These are phyloP conservation scores for Aquatica leii DNA, from an alignment of 2,888 invertebrate species.

Conservation along the genomic window DNA sequence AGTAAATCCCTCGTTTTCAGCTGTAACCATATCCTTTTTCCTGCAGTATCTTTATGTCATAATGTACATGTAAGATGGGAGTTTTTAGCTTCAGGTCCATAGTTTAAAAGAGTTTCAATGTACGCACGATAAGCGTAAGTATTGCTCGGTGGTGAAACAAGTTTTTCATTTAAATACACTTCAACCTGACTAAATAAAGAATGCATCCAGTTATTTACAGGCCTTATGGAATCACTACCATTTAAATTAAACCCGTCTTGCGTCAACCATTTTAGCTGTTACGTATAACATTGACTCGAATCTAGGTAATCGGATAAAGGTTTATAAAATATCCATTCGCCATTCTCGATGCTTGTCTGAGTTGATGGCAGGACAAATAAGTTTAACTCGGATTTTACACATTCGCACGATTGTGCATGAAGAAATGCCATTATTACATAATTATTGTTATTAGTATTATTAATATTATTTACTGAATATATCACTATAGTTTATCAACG, in stretches of 20 bases:
- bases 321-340: no score
- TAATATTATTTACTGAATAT: slow-evolving; percentile 6
- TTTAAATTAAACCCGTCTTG: neutral
- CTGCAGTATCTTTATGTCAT: neutral
- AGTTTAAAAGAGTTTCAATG: slow-evolving; percentile 17
- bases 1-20: slow-evolving; percentile 2
- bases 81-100: slow-evolving; percentile 8
- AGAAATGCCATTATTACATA: no score
- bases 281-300: slow-evolving; percentile 13
- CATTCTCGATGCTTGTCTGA: no score
- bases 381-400: slow-evolving; percentile 17
- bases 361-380: slow-evolving; percentile 12
- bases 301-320: slow-evolving; percentile 14
- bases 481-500: neutral
- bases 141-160: slow-evolving; percentile 15
- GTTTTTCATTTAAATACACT: slow-evolving; percentile 14
- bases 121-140: slow-evolving; percentile 8
- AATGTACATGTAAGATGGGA: slow-evolving; percentile 11
- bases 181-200: slow-evolving; percentile 17
- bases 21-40: neutral
- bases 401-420: no score
- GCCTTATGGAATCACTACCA: neutral
- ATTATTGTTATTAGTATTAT: no score
- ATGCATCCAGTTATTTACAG: no score
- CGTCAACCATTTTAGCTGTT: slow-evolving; percentile 11